Conservation (phyloP, 2,797 vertebrate genomes). For the Diceros bicornis region DNA sequence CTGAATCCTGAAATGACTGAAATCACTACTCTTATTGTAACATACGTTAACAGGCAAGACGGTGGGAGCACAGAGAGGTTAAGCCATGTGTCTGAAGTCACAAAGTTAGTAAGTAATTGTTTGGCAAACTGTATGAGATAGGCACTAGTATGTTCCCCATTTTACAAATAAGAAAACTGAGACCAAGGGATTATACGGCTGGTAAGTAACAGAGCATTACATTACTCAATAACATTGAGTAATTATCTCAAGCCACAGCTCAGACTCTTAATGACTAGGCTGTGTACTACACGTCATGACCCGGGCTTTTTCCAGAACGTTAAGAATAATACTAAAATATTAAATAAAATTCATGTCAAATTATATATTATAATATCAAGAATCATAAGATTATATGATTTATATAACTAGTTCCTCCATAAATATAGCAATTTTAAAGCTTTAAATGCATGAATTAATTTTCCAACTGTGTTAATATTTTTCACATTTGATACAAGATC, state of each 20-base stretch:
- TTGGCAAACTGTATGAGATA: neutral
- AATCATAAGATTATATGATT: neutral
- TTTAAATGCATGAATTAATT: slow-evolving; percentile 19
- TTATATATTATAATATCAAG: neutral
- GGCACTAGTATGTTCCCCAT: neutral
- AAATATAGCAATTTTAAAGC: neutral
- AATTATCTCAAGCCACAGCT: neutral
- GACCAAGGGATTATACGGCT: neutral
- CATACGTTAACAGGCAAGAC: neutral
- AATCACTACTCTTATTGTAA: neutral
- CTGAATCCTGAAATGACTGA: neutral
- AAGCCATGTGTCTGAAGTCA: neutral
- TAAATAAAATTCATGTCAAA: slow-evolving; percentile 31
- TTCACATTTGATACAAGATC: neutral
- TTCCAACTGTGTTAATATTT: neutral
- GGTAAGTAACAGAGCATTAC: neutral
- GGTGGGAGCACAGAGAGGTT: neutral
- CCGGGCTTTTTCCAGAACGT: neutral
- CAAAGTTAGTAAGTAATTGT: neutral
- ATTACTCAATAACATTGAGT: too few relatives aligned
- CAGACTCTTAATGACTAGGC: neutral
- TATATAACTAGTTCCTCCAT: neutral
- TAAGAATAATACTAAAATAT: slow-evolving; percentile 34
- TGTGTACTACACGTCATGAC: neutral
- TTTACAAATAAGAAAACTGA: neutral